Percentiles rank a stretch among this genome's conserved stretches.
Conservation (phyloP, 1,140 invertebrate species). For the Nixonia krombeini region DNA sequence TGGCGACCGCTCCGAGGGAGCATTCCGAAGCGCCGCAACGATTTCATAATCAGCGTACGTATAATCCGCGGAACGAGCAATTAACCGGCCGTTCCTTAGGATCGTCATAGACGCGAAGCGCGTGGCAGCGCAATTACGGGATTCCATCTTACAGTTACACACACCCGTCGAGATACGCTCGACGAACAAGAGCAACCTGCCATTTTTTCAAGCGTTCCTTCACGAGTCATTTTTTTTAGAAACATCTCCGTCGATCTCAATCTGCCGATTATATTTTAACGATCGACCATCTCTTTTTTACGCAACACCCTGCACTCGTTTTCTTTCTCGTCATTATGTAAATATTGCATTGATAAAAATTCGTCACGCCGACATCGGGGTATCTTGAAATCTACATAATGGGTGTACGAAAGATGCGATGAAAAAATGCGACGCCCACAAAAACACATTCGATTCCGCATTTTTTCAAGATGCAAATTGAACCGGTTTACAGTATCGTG, state of each 20-base stretch:
- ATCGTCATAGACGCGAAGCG: slow-evolving; percentile 35
- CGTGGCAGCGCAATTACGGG: slow-evolving; percentile 41
- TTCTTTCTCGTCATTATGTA: too few relatives aligned
- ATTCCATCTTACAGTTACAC: slow-evolving; percentile 41
- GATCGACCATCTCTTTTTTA: too few relatives aligned
- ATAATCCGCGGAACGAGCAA: slow-evolving; percentile 46
- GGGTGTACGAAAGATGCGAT: too few relatives aligned
- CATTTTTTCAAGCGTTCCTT: not conserved
- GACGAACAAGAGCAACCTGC: not conserved
- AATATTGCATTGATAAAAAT: too few relatives aligned
- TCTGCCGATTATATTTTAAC: too few relatives aligned
- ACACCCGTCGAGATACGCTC: not conserved
- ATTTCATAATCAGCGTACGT: slow-evolving; percentile 50
- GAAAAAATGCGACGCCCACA: not conserved
- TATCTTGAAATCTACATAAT: too few relatives aligned
- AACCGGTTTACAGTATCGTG: not conserved
- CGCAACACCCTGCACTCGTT: too few relatives aligned
- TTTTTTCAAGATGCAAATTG: not conserved
- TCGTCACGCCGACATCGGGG: too few relatives aligned
- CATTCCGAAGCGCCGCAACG: slow-evolving; percentile 29
- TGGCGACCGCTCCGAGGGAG: slow-evolving; percentile 22
- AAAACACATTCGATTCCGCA: not conserved
- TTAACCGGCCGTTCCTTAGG: slow-evolving; percentile 47
- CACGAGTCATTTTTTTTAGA: not conserved
- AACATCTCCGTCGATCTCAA: too few relatives aligned